Evolutionary conservation across 2,888 invertebrate species (phyloP), one percentile per base, ranked within the genome.

Genomic region (Cynaeus angustus): DNA sequence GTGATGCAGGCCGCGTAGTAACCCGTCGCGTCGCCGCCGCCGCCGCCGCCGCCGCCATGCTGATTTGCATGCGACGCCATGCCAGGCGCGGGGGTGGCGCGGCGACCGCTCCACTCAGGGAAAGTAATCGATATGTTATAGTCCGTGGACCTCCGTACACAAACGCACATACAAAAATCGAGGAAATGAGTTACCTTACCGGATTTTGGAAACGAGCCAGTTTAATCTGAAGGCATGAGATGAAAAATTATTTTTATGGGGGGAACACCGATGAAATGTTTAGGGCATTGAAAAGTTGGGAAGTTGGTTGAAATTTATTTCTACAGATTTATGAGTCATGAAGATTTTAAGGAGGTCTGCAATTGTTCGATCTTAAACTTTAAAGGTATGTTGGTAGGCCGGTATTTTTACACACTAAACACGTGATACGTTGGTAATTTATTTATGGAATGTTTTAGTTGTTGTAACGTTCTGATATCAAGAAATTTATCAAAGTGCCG

Each of bases 1-100:
- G 87, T 88, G 87, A 89, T 88, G 88, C 88, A 87, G 88, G 88
- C 86, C 87, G 87, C 88, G 87, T 88, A 88, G 87, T 87, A 88
- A 88, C 87, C 86, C 83, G 84, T 86, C 88, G 88, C 87, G 82
- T 86, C 88, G 86, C 87, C 88, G 80, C 81, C 80, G 80, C 76
- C 78, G n/a, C n/a, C n/a, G n/a, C n/a, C 21, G 77, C 77, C 80
- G 73, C 86, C 87, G 88, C 88, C 88, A 88, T 88, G 87, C 88
- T 88, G 88, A 88, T 88, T 88, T 88, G 88, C 88, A 88, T 88
- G 87, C 88, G 88, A 87, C 88, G 88, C 87, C 87, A 88, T 87
- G 86, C 85, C 87, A 85, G 85, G 79, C 75, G 79, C 78, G 80
- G 80, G 82, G 80, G 83, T 81, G 83, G 81, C 80, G 83, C 80